Conservation (phyloP, 2,113 vertebrate species). For the Probosciger aterrimus region DNA sequence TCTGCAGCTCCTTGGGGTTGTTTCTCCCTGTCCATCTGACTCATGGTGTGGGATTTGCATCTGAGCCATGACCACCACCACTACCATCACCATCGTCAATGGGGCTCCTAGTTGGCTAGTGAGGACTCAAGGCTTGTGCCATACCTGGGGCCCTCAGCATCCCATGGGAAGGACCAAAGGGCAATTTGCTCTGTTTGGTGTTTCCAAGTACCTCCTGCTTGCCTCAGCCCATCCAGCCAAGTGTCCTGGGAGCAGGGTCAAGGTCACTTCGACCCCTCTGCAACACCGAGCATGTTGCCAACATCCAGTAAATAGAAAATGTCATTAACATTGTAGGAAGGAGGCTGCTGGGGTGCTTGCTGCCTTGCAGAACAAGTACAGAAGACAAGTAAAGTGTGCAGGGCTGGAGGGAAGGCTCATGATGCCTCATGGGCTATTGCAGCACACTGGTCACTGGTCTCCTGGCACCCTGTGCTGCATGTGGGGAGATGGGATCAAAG, state of each 20-base stretch:
- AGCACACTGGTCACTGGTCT: rapidly evolving
- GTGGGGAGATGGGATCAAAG: rapidly evolving
- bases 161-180: neutral
- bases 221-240: rapidly evolving
- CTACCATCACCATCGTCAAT: too few relatives aligned
- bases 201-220: neutral
- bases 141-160: too few relatives aligned
- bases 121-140: neutral
- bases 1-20: neutral
- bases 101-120: neutral
- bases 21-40: neutral
- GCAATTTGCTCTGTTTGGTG: neutral
- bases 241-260: neutral
- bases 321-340: neutral
- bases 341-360: neutral
- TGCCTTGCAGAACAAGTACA: neutral
- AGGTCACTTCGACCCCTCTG: neutral
- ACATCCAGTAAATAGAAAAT: neutral
- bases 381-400: neutral
- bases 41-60: neutral
- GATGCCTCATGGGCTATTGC: neutral
- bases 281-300: rapidly evolving
- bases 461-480: neutral
- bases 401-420: neutral
- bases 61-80: neutral